Conservation (phyloP, 2,888 invertebrate species). For the Phengaris alcon region DNA sequence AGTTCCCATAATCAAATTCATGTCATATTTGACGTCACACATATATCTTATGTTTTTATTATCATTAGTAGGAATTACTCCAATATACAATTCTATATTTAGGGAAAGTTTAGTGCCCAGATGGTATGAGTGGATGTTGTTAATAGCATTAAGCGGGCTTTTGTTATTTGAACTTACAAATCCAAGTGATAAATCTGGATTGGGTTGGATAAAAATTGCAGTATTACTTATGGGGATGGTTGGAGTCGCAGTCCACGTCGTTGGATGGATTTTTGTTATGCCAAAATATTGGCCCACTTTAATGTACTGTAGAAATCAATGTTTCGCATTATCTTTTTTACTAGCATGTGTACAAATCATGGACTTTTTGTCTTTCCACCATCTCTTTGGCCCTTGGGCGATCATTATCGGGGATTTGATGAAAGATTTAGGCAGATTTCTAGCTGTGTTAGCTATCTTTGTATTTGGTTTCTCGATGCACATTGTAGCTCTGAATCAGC, state of each 20-base stretch:
- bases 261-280: conserved; percentile 85
- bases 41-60: conserved; percentile 97
- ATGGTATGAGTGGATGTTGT: conserved; percentile 97
- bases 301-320: conserved; percentile 97
- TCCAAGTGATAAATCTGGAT: conserved; percentile 97
- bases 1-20: conserved; percentile 99
- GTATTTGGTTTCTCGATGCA: conserved; percentile 99
- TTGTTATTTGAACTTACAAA: conserved; percentile 97
- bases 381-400: conserved; percentile 99
- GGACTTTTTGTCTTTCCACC: conserved; percentile 98
- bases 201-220: conserved; percentile 95
- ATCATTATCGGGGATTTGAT: conserved; percentile 98
- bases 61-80: conserved; percentile 92
- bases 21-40: conserved; percentile 99
- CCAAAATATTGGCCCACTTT: conserved; percentile 89
- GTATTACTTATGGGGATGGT: conserved; percentile 93
- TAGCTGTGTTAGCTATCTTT: conserved; percentile 98
- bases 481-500: conserved; percentile 96
- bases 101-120: conserved; percentile 89
- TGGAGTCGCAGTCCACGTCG: conserved; percentile 92
- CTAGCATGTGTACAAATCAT: conserved; percentile 98
- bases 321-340: conserved; percentile 96
- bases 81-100: conserved; percentile 88
- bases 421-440: conserved; percentile 96
- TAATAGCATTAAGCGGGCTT: conserved; percentile 96